Evolutionary conservation across 2,888 invertebrate species (phyloP), one percentile per base, ranked within the genome.

Genomic region (Zaprionus obscuricornis): DNA sequence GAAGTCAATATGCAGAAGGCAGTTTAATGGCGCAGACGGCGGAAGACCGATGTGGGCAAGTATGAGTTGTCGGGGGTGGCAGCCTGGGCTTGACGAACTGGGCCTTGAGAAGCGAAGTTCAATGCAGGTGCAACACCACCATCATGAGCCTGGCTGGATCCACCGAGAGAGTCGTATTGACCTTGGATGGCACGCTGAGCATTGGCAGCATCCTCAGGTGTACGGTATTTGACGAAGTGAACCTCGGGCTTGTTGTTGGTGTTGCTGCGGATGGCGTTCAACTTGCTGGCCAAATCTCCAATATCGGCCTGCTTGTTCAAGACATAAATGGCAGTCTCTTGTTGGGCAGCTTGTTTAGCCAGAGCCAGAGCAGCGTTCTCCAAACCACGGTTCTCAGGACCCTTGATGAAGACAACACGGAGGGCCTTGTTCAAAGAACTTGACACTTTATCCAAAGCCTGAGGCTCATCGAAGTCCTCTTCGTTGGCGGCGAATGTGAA

Each of bases 161-260:
- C 87, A 24, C 82, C 85, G 58, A 87, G 58, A 14, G 67, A 52
- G 58, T 88, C 85, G 58, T 87, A 88, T 58, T 87, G 87, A 0
- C 46, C 42, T 64, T 88, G 87, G 34, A 88, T 88, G 8, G 82
- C 68, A 2, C 74, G 74, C 49, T 88, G 88, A 2, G 88, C 88
- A 11, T 81, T 81, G 49, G 69, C 66, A 46, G 88, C 88, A 72
- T 88, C 88, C 59, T 87, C 85, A 0, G 79, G 72, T 0, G 87
- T 88, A 37, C 87, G 88, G 66, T 89, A 89, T 69, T 89, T 89
- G 57, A 89, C 83, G 55, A 88, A 88, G 68, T 87, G 87, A 4
- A 89, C 88, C 55, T 88, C 88, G 50, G 88, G 88, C 58, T 85
- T 87, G 52, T 77, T 75, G 47, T 69, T 72, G 43, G 39, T 65